These are phyloP conservation scores for Chamaetylas fuelleborni DNA, from an alignment of 2,113 vertebrate genomes.

Conservation along the genomic window DNA sequence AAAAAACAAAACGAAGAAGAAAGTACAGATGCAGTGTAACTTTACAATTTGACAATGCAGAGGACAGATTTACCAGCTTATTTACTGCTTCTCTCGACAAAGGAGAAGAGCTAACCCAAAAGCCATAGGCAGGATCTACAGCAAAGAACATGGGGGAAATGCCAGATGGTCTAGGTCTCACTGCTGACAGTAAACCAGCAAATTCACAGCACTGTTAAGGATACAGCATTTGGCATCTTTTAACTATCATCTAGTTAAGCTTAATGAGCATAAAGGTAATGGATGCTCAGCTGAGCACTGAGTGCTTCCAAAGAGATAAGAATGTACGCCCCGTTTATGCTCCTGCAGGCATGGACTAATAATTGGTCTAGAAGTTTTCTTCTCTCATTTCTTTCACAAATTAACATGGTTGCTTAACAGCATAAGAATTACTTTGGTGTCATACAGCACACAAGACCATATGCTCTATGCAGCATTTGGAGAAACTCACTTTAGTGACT, in stretches of 20 bases:
- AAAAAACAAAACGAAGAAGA: conserved; percentile 29
- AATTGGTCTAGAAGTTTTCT: background rate
- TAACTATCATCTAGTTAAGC: background rate
- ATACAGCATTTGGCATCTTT: background rate
- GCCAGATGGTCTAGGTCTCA: background rate
- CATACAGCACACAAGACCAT: background rate
- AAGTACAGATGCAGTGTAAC: conserved; percentile 54
- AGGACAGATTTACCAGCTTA: conserved; percentile 7
- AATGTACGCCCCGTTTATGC: background rate
- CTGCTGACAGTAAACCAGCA: background rate
- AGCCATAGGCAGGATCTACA: background rate
- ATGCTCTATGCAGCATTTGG: background rate
- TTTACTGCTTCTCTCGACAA: conserved; percentile 28
- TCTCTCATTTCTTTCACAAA: background rate
- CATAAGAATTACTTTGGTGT: background rate
- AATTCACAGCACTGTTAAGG: background rate
- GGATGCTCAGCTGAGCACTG: background rate
- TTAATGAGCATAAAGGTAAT: background rate
- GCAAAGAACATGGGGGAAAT: background rate
- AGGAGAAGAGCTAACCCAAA: background rate
- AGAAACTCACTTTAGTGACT: background rate
- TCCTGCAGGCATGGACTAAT: background rate
- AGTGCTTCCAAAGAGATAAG: background rate
- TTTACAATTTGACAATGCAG: conserved; percentile 35
- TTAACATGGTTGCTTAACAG: background rate